phyloP scores from a whole-genome alignment of 1,140 invertebrate species.

The Andricus grossulariae region DNA sequence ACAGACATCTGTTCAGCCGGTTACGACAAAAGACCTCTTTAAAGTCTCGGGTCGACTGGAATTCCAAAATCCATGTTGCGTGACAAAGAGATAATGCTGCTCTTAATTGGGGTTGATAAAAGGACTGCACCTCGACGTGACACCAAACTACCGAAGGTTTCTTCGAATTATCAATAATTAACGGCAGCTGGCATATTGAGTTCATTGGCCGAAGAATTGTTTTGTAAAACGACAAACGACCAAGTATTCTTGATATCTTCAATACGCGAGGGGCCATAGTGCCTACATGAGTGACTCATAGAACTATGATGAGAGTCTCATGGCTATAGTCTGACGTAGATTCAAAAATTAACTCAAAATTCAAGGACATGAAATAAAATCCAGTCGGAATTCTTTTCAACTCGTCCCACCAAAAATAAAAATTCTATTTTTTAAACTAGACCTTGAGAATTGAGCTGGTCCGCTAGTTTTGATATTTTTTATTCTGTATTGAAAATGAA shows the following conservation, averaged over 20 bases:
- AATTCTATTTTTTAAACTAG: too few species aligned
- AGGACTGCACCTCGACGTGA: neutral
- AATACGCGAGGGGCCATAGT: constrained; percentile 36
- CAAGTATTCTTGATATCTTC: constrained; percentile 20
- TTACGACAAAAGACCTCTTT: neutral
- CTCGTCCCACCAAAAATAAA: too few species aligned
- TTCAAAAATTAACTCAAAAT: neutral
- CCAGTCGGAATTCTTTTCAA: too few species aligned
- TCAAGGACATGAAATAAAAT: neutral
- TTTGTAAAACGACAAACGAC: constrained; percentile 50
- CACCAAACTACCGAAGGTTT: neutral
- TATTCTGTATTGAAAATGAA: too few species aligned
- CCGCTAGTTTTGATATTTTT: too few species aligned
- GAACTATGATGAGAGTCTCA: neutral
- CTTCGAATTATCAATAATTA: neutral
- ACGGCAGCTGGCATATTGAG: constrained; percentile 22
- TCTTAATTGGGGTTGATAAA: constrained; percentile 30
- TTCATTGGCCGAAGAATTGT: constrained; percentile 55
- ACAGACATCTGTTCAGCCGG: constrained; percentile 4
- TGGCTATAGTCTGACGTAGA: neutral
- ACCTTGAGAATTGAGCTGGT: too few species aligned
- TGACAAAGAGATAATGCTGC: constrained; percentile 9
- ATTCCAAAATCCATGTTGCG: neutral
- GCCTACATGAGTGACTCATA: constrained; percentile 44
- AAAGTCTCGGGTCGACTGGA: neutral